A percentile compares a stretch with the other conserved stretches of the same genome.
These are phyloP conservation scores for Donacobius atricapilla DNA, from an alignment of 2,113 vertebrate species.

Conservation along the genomic window DNA sequence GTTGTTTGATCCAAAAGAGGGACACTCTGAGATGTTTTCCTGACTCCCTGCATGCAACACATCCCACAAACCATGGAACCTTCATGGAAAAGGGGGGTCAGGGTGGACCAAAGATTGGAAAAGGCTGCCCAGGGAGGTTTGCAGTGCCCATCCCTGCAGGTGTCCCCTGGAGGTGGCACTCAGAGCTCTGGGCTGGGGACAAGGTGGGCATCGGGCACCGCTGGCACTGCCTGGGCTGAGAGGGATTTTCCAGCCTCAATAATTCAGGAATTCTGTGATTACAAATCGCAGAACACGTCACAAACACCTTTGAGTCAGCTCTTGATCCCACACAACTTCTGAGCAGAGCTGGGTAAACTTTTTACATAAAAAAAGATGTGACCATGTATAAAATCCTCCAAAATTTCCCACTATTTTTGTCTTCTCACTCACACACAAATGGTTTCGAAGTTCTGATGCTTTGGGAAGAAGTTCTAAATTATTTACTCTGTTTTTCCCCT, in stretches of 20 bases:
- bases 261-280: not conserved
- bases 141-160: not conserved
- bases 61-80: not conserved
- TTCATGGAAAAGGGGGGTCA: not conserved
- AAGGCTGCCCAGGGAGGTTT: not conserved
- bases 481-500: conserved; percentile 22
- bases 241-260: accelerated
- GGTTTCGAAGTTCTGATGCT: not conserved
- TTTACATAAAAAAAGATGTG: not conserved
- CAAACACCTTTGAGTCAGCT: not conserved
- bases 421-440: not conserved
- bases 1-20: not conserved
- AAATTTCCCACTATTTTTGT: not conserved
- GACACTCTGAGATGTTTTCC: not conserved
- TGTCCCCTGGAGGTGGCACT: not conserved
- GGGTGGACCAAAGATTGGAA: too few relatives aligned
- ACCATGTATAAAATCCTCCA: not conserved
- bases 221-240: accelerated
- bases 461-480: conserved; percentile 27
- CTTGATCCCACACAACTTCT: not conserved
- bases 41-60: not conserved
- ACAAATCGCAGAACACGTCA: not conserved
- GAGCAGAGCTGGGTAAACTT: not conserved
- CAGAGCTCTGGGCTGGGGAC: not conserved
- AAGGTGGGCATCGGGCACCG: accelerated